Evolutionary conservation across 1,140 invertebrate species (phyloP), one percentile per base, ranked within the genome.

Genomic region (Eumaeus atala): DNA sequence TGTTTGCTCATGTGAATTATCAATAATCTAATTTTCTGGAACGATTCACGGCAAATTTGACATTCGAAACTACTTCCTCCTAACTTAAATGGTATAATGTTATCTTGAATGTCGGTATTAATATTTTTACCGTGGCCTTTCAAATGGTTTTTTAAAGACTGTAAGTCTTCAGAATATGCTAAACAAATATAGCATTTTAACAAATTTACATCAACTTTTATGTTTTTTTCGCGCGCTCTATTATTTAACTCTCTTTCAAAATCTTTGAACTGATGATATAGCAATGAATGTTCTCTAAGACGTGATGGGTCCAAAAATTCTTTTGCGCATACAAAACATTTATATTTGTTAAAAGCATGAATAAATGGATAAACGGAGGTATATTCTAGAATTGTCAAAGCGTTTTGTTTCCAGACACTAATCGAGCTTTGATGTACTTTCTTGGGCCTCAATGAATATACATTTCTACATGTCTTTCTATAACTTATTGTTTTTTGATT

Each of bases 1-100:
- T 86, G 83, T 52, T 72, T 75, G 14, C 64, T 82, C 83, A 86
- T 86, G n/a, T 86, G 83, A 9, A 83, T 79, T 21, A 77, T 72
- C 3, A 84, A 51, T 1, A 75, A 36, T 47, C 77, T 65, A 1
- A 84, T 48, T 57, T 76, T 81, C 0, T 67, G 40, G 44, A 66
- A 84, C 2, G 37, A 61, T 47, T 74, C 71, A 8, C 64, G 54
- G 18, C 80, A 82, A 4, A 82, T 59, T 58, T 84, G 80, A 50
- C 80, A 84, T 21, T 74, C 64, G 17, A 74, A 77, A 9, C 51
- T 52, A 0, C 71, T 59, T 2, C 53, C 64, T 17, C 58, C 65
- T 18, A 84, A 59, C 60, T 79, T 80, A 33, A 77, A 82, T 0
- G 81, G 81, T 21, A 84, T 74, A 0, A 84, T 66, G 61, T 82